These are phyloP conservation scores for Gymnorhina tibicen DNA, from an alignment of 2,113 vertebrate species.

Conservation along the genomic window DNA sequence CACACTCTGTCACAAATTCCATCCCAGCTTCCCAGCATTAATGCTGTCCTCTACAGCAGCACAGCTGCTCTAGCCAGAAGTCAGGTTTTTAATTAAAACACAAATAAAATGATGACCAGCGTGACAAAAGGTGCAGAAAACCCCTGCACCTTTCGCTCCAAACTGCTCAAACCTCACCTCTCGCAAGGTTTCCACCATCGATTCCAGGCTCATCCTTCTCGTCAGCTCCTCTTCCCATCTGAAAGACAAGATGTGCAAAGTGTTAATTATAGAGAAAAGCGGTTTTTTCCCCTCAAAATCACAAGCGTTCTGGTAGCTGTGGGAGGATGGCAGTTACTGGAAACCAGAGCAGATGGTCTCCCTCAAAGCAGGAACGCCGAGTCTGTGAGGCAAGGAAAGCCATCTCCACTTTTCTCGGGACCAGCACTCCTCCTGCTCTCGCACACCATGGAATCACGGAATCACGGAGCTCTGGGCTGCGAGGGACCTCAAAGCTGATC, in stretches of 20 bases:
- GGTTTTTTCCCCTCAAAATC: neutral
- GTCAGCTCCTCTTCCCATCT: conserved; percentile 95
- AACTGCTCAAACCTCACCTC: conserved; percentile 73
- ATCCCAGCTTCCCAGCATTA: neutral
- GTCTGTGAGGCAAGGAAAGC: neutral
- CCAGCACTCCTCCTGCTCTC: neutral
- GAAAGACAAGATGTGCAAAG: conserved; percentile 67
- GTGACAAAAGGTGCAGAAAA: neutral
- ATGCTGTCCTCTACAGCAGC: neutral
- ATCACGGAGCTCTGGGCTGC: neutral
- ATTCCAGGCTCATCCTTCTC: conserved; percentile 87
- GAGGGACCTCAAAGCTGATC: neutral
- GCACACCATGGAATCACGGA: accelerated
- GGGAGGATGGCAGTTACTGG: neutral
- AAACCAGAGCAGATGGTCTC: neutral
- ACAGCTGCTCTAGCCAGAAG: neutral
- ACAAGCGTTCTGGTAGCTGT: neutral
- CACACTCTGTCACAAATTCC: neutral
- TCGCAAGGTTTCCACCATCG: conserved; percentile 85
- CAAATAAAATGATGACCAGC: neutral
- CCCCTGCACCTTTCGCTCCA: neutral
- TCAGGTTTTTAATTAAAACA: neutral
- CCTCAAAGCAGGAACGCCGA: neutral
- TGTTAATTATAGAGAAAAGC: neutral
- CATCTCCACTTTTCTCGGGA: neutral